Conservation (phyloP, 2,797 vertebrate genomes). For the Trichosurus vulpecula region DNA sequence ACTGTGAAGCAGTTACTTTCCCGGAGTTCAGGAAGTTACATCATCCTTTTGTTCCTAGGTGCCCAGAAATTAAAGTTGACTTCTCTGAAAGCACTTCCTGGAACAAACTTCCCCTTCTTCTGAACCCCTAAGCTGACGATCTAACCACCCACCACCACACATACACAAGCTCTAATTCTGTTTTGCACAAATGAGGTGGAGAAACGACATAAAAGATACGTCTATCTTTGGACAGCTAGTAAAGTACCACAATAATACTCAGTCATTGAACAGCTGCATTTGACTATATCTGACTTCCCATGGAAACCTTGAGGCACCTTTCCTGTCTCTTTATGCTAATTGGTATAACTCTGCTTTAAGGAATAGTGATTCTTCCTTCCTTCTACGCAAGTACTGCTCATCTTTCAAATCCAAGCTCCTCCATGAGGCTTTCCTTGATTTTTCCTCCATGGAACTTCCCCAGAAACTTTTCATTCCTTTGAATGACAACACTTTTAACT, state of each 20-base stretch:
- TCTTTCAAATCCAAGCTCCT: not conserved
- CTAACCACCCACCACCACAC: not conserved
- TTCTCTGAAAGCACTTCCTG: conserved; percentile 42
- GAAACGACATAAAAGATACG: not conserved
- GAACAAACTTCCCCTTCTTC: conserved; percentile 5
- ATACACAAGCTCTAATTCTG: not conserved
- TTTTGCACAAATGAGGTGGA: conserved; percentile 7
- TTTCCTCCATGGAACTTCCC: not conserved
- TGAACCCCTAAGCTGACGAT: not conserved
- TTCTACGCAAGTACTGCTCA: not conserved
- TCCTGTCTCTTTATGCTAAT: not conserved
- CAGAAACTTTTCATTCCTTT: not conserved
- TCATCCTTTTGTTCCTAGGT: conserved; percentile 40
- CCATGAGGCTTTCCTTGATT: not conserved
- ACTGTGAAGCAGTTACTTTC: conserved; percentile 39
- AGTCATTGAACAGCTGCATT: not conserved
- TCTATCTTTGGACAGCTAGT: not conserved
- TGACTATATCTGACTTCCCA: not conserved
- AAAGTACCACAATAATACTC: conserved; percentile 11
- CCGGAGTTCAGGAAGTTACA: conserved; percentile 21
- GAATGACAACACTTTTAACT: not conserved
- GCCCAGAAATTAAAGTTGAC: conserved; percentile 32
- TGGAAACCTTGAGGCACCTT: not conserved
- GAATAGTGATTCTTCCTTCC: not conserved
- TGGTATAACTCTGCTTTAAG: not conserved